Evolutionary conservation across 2,888 invertebrate species (phyloP), one percentile per base, ranked within the genome.

Genomic region (Platycheirus rosarum): DNA sequence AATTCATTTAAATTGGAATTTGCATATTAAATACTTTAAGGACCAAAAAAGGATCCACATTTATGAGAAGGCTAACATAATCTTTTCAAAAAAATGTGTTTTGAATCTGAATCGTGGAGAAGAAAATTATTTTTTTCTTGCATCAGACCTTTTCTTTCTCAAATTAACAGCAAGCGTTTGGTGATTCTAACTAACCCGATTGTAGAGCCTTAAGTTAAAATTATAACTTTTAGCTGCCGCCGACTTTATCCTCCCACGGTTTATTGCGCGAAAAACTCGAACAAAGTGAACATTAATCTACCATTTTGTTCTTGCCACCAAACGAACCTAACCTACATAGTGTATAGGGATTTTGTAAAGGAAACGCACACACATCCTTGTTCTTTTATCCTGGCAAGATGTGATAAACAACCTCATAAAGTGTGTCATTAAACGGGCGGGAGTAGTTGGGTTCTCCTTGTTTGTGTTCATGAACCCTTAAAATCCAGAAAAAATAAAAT

Each of bases 321-420:
- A 26, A 13, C 48, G 6, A 65, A 55, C 62, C 29, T 37, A 26
- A n/a, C n/a, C n/a, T 8, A 40, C 16, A 14, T n/a, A n/a, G n/a
- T n/a, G n/a, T n/a, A n/a, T n/a, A n/a, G 23, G 53, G 9, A 63
- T 40, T 35, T 60, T 62, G n/a, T 14, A 44, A 53, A 32, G 44
- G 35, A 53, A 44, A 32, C 29, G 8, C 8, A 32, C 8, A 32
- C 8, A 71, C 29, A 46, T 37, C 23, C 18, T 7, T 16, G 29
- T 60, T 55, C 18, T 14, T 63, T 53, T 29, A n/a, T 55, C 13
- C 53, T 16, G 9, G 3, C 40, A 23, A 32, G 42, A 57, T 55
- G 71, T 53, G 51, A 71, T 77, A 77, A 77, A 77, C 55, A 65
- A 51, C 57, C 14, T 37, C 65, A 71, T 77, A 57, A 65, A 65